Evolutionary conservation across 2,888 invertebrate species (phyloP).

Genomic region (Aporophyla lueneburgensis): DNA sequence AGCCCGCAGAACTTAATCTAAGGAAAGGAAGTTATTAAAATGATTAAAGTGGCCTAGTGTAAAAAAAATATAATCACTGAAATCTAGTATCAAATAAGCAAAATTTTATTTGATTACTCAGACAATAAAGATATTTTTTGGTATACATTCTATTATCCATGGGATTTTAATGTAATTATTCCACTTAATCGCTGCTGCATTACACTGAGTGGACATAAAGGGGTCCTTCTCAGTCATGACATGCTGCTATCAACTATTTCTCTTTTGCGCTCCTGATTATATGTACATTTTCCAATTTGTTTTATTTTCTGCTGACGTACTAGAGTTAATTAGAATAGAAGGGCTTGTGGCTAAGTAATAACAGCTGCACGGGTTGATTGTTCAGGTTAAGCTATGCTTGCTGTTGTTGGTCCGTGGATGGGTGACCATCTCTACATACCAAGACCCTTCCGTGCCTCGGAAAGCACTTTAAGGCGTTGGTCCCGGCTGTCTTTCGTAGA

Average conservation of each 20-base stretch:
- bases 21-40: conserved; percentile 67
- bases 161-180: background rate
- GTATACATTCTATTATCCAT: too few relatives aligned
- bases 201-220: background rate
- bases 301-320: background rate
- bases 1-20: conserved; percentile 98
- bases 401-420: too few relatives aligned
- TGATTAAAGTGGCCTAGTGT: background rate
- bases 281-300: background rate
- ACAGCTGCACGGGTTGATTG: too few relatives aligned
- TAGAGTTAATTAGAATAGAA: background rate
- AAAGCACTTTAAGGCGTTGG: too few relatives aligned
- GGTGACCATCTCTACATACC: too few relatives aligned
- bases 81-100: background rate
- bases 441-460: too few relatives aligned
- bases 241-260: background rate
- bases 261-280: background rate
- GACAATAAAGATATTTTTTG: background rate
- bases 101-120: background rate
- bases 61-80: background rate
- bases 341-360: too few relatives aligned
- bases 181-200: background rate
- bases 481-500: too few relatives aligned
- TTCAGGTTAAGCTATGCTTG: too few relatives aligned
- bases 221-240: background rate